A percentile compares a stretch with the other conserved stretches of the same genome.
Evolutionary conservation across 2,797 vertebrate genomes (phyloP).

Genomic region (Anniella stebbinsi): DNA sequence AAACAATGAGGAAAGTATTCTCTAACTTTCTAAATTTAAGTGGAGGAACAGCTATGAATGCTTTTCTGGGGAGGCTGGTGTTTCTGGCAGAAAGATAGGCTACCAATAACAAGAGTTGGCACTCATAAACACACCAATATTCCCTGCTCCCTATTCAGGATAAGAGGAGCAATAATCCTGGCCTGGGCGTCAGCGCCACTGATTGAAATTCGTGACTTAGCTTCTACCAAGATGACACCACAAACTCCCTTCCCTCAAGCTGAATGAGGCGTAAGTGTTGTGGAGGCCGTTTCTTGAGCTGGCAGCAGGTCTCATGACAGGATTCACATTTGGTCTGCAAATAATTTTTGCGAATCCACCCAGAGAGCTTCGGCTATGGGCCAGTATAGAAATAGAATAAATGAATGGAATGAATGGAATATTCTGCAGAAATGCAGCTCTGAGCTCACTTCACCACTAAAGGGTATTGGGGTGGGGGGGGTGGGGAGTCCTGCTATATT

Average conservation of each 20-base stretch:
- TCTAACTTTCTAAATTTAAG: background rate
- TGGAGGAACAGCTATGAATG: background rate
- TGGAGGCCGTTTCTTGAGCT: background rate
- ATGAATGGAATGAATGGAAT: too few relatives aligned
- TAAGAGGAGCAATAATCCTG: background rate
- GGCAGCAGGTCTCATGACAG: background rate
- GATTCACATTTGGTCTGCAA: too few relatives aligned
- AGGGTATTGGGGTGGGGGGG: too few relatives aligned
- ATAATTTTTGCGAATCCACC: background rate
- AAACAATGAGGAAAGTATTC: background rate
- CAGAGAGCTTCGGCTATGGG: too few relatives aligned
- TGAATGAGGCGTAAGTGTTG: background rate
- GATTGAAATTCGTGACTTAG: background rate
- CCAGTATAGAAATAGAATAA: too few relatives aligned
- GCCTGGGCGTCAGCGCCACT: background rate
- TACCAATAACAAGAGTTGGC: background rate
- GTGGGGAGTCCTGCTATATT: background rate
- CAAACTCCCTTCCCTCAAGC: background rate
- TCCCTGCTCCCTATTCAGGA: background rate
- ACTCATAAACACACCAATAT: background rate
- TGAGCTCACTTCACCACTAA: background rate
- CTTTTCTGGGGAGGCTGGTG: background rate
- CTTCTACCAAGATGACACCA: background rate
- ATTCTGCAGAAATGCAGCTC: background rate
- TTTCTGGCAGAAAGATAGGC: background rate